Evolutionary conservation across 1,140 invertebrate species (phyloP).

Genomic region (Formica selysi): DNA sequence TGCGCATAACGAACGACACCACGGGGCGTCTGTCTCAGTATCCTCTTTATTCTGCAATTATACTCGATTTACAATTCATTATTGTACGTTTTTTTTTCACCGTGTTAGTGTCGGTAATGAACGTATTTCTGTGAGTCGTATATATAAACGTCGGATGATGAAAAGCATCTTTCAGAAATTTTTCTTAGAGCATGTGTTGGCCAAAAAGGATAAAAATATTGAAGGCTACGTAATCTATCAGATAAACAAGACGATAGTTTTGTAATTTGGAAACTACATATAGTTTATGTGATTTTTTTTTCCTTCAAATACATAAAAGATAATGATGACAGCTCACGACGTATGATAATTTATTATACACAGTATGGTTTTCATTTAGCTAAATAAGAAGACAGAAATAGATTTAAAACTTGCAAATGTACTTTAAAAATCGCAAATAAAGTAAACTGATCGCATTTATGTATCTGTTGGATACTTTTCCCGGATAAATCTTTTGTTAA

Average conservation of each 20-base stretch:
- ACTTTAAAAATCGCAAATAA: neutral
- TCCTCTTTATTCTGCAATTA: conserved; percentile 37
- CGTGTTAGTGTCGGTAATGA: neutral
- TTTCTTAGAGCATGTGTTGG: neutral
- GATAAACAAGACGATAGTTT: neutral
- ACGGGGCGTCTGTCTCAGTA: conserved; percentile 29
- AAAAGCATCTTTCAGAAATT: neutral
- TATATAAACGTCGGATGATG: neutral
- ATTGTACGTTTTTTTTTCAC: neutral
- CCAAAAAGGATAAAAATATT: neutral
- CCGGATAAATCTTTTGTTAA: neutral
- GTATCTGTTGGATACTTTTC: conserved; percentile 15
- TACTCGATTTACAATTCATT: conserved; percentile 5
- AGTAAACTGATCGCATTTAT: neutral
- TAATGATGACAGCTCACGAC: neutral
- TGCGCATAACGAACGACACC: conserved; percentile 39
- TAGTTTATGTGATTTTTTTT: neutral
- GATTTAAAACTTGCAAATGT: neutral
- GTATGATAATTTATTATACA: neutral
- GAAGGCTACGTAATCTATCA: neutral
- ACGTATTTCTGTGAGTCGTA: neutral
- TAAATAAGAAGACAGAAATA: conserved; percentile 23
- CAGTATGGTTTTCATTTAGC: neutral
- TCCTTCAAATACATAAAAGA: neutral
- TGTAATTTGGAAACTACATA: neutral